Evolutionary conservation across 1,140 invertebrate species (phyloP).

Genomic region (Euwallacea fornicatus): DNA sequence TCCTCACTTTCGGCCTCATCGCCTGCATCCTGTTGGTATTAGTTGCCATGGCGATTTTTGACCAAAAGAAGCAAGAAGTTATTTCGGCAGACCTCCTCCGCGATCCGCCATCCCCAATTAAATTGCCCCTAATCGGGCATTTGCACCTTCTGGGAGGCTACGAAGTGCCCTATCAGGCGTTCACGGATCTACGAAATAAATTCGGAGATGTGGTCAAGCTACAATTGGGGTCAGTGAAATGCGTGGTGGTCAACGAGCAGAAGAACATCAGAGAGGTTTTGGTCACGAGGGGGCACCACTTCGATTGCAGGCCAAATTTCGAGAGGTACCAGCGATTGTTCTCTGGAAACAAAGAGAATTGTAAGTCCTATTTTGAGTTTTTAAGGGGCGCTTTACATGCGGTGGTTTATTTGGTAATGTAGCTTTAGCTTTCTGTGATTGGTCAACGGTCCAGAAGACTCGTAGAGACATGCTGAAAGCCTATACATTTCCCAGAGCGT

Average conservation of each 20-base stretch:
- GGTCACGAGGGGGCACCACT: conserved; percentile 62
- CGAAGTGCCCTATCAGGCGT: conserved; percentile 66
- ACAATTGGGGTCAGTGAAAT: conserved; percentile 62
- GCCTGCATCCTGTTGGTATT: conserved; percentile 13
- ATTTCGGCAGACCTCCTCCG: neutral
- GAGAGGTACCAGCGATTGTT: conserved; percentile 65
- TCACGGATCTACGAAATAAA: conserved; percentile 58
- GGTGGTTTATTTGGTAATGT: conserved; percentile 49
- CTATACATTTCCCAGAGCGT: conserved; percentile 73
- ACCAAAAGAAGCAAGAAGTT: conserved; percentile 3
- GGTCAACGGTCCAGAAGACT: conserved; percentile 76
- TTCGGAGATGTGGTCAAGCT: conserved; percentile 62
- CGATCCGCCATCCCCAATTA: conserved; percentile 48
- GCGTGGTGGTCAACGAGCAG: conserved; percentile 65
- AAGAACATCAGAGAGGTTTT: conserved; percentile 67
- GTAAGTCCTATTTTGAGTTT: conserved; percentile 58
- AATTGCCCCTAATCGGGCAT: conserved; percentile 64
- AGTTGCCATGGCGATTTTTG: neutral
- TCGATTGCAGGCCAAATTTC: conserved; percentile 69
- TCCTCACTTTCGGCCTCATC: conserved; percentile 14
- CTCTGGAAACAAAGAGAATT: conserved; percentile 67
- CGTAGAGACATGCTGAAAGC: conserved; percentile 74
- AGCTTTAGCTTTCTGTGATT: conserved; percentile 85
- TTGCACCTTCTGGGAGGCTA: conserved; percentile 63
- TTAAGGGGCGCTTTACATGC: neutral